phyloP scores from a whole-genome alignment of 2,888 invertebrate species.

The Bellardia pandia region DNA sequence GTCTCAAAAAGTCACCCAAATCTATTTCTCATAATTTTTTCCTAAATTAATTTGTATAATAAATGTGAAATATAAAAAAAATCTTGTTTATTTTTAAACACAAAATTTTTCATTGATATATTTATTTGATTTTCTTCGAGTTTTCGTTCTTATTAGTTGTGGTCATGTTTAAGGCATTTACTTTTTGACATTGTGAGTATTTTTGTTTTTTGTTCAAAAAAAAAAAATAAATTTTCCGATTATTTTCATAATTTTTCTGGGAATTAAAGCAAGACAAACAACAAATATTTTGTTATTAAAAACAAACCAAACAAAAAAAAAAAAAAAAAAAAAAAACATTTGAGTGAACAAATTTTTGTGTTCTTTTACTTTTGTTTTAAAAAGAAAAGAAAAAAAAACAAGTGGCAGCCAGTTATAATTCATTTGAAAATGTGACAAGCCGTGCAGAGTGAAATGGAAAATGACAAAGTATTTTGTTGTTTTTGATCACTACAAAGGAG shows the following conservation, averaged over 20 bases:
- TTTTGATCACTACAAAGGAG: constrained; percentile 16
- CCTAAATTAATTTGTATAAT: constrained; percentile 15
- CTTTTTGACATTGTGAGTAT: constrained; percentile 1
- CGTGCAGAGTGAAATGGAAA: constrained; percentile 29
- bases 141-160: constrained; percentile 9
- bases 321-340: background rate
- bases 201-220: background rate
- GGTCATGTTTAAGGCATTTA: constrained; percentile 50
- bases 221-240: constrained; percentile 8
- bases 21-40: constrained; percentile 6
- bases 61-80: background rate
- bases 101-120: constrained; percentile 10
- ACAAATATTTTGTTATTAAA: background rate
- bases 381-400: background rate
- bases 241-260: constrained; percentile 15
- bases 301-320: background rate
- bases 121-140: too few relatives aligned
- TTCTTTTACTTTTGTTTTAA: background rate
- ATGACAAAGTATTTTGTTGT: constrained; percentile 44
- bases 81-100: background rate
- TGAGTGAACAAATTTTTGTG: background rate
- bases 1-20: background rate
- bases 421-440: constrained; percentile 30
- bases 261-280: constrained; percentile 1
- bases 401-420: constrained; percentile 22